Conservation (phyloP, 1,140 invertebrate species). For the Dreissena rostriformis region DNA sequence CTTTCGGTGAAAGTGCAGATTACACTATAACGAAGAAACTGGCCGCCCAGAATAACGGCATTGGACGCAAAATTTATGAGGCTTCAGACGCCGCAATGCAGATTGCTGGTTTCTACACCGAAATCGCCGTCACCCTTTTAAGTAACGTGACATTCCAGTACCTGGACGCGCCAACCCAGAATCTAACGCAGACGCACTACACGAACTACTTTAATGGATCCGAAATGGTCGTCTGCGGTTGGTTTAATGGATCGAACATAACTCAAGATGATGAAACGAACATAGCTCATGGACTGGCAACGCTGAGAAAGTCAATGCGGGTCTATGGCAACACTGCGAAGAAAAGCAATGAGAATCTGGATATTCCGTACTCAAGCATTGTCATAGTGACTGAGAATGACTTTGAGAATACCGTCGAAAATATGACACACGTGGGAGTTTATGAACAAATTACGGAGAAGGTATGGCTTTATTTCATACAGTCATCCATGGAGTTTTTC, state of each 20-base stretch:
- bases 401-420: conserved; percentile 81
- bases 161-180: conserved; percentile 49
- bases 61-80: conserved; percentile 89
- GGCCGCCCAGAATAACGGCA: conserved; percentile 86
- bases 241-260: not conserved
- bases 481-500: too few species aligned
- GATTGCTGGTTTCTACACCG: conserved; percentile 85
- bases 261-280: not conserved
- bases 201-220: conserved; percentile 65
- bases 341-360: too few species aligned
- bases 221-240: conserved; percentile 64
- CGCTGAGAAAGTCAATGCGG: conserved; percentile 60
- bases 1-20: conserved; percentile 88
- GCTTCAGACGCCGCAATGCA: conserved; percentile 87
- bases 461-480: conserved; percentile 69
- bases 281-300: not conserved
- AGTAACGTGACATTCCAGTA: conserved; percentile 60
- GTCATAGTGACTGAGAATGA: too few species aligned
- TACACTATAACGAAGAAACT: conserved; percentile 86
- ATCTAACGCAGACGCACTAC: conserved; percentile 51
- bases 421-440: conserved; percentile 76
- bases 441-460: conserved; percentile 83
- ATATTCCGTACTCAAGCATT: too few species aligned
- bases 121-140: conserved; percentile 58
- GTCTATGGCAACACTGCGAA: conserved; percentile 50